phyloP scores from a whole-genome alignment of 2,113 vertebrate species.

The Calyptomena viridis region DNA sequence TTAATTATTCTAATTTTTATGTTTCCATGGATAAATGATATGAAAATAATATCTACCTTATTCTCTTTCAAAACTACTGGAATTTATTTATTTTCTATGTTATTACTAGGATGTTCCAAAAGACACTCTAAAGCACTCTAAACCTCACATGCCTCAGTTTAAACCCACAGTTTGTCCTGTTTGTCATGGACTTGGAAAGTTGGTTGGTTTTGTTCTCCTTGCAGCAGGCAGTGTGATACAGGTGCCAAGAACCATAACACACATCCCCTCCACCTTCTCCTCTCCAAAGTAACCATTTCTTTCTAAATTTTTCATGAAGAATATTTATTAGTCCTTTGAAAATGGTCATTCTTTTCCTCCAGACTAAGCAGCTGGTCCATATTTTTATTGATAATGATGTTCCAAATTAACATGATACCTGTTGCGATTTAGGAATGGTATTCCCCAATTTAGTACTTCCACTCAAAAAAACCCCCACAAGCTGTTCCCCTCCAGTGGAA shows the following conservation, averaged over 20 bases:
- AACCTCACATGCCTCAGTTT: neutral
- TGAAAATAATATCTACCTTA: neutral
- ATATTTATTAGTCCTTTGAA: neutral
- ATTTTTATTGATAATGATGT: neutral
- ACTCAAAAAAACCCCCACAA: neutral
- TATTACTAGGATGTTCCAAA: neutral
- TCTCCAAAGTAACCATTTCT: neutral
- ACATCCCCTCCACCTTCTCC: neutral
- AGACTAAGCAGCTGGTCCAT: neutral
- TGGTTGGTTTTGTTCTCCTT: neutral
- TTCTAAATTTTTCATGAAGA: neutral
- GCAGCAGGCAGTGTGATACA: neutral
- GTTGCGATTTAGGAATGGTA: neutral
- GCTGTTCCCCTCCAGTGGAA: no score
- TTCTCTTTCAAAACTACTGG: neutral
- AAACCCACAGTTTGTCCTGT: neutral
- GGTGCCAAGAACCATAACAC: neutral
- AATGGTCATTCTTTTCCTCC: neutral
- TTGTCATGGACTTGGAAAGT: neutral
- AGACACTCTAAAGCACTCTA: neutral
- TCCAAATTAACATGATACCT: neutral
- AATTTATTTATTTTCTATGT: neutral
- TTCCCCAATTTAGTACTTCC: neutral
- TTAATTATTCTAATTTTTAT: neutral
- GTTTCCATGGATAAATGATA: neutral